Evolutionary conservation across 2,888 invertebrate species (phyloP), one percentile per base, ranked within the genome.

Genomic region (Xylocampa areola): DNA sequence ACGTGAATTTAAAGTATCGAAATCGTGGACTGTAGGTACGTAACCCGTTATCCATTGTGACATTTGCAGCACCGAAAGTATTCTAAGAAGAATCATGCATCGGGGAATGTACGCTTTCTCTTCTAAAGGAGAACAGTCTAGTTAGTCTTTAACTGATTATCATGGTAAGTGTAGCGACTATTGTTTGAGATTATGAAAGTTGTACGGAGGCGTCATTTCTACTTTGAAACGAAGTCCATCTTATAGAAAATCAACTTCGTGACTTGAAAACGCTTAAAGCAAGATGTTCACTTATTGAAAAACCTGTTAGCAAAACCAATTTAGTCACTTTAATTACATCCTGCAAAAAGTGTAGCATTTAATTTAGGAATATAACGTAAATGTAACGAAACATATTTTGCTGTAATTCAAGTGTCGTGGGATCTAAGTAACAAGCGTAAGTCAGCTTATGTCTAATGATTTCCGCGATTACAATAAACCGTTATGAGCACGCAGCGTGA

Each of bases 21-120:
- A 85, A 82, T 84, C 77, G 72, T 80, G 73, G 76, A 76, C 78
- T n/a, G n/a, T n/a, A n/a, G n/a, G n/a, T n/a, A n/a, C 65, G 77
- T 69, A 81, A 81, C 83, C 89, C 89, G 88, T 89, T 89, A 89
- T 80, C 82, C 88, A 92, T 91, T 92, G 91, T 92, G 85, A 86
- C 87, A 91, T 90, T 91, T 87, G 86, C 82, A 88, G 73, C 77
- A 81, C 83, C 76, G 88, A 91, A 88, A 90, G 87, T 86, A 82
- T 92, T 91, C 92, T 83, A 77, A 91, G 93, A 93, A 92, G 84
- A 82, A 80, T 71, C 81, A 77, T 84, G 84, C 80, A 85, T 80
- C 82, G 82, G 80, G n/a, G 76, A 82, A 81, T 79, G 80, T 81
- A 76, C 84, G 84, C 93, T 92, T 92, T 92, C 93, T 87, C 91